Evolutionary conservation across 1,140 invertebrate genomes (phyloP).

Genomic region (Portunus trituberculatus): DNA sequence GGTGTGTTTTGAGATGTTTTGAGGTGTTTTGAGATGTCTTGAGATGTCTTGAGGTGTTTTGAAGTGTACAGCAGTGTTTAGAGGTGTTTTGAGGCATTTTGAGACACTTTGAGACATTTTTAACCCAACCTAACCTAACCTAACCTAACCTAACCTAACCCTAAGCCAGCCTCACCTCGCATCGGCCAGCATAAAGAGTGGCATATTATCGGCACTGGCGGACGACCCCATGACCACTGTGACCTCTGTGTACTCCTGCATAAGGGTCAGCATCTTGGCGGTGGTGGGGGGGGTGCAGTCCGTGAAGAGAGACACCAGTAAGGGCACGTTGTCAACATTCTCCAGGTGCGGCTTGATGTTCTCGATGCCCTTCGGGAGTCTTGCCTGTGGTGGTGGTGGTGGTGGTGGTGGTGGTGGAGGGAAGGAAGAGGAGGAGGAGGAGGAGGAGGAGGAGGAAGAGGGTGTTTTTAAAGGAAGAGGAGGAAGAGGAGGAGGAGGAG

Average conservation of each 20-base stretch:
- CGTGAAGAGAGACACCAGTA: slow-evolving; percentile 97
- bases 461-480: no score
- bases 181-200: slow-evolving; percentile 96
- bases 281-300: slow-evolving; percentile 93
- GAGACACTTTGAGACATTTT: no score
- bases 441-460: not conserved
- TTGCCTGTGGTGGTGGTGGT: slow-evolving; percentile 83
- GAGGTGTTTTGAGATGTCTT: no score
- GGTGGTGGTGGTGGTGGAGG: not conserved
- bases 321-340: slow-evolving; percentile 97
- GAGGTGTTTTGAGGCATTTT: no score
- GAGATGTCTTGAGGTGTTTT: no score
- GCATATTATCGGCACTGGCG: slow-evolving; percentile 90
- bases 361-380: slow-evolving; percentile 96
- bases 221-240: slow-evolving; percentile 83
- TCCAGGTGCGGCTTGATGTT: slow-evolving; percentile 98
- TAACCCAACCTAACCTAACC: no score
- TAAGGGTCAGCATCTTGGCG: slow-evolving; percentile 83
- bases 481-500: not conserved
- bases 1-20: no score
- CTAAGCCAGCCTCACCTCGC: no score
- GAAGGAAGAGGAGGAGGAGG: no score
- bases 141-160: no score
- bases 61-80: no score
- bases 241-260: slow-evolving; percentile 85